Conservation (phyloP, 2,888 invertebrate genomes). For the Lepidocyrtoides sp. region DNA sequence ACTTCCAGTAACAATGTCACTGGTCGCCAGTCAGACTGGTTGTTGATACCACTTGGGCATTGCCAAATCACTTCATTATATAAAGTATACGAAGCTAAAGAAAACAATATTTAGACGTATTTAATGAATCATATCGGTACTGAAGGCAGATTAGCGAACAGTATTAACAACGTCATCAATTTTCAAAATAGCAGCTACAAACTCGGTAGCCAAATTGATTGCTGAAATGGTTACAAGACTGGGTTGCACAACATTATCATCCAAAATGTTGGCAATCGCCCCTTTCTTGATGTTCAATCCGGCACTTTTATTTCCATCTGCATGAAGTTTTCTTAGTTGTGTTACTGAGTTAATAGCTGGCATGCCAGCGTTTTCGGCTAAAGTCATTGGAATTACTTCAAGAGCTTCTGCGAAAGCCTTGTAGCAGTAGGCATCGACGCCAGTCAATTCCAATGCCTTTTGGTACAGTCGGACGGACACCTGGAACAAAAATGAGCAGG, state of each 20-base stretch:
- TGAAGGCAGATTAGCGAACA: slow-evolving; percentile 62
- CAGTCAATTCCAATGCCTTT: slow-evolving; percentile 93
- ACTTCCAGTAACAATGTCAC: background rate
- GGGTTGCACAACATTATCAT: slow-evolving; percentile 99
- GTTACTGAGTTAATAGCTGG: slow-evolving; percentile 98
- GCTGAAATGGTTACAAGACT: slow-evolving; percentile 97
- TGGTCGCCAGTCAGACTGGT: background rate
- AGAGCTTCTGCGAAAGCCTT: slow-evolving; percentile 98
- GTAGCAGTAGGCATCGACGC: slow-evolving; percentile 96
- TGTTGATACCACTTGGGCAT: too few species aligned
- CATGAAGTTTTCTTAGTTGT: slow-evolving; percentile 97
- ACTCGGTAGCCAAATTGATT: slow-evolving; percentile 97
- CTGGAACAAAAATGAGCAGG: slow-evolving; percentile 91
- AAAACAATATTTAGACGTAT: background rate
- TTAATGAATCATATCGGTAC: background rate
- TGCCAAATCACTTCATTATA: too few species aligned
- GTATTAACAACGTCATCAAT: slow-evolving; percentile 97
- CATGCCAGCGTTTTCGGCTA: slow-evolving; percentile 97
- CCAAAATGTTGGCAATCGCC: slow-evolving; percentile 97
- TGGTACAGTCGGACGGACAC: slow-evolving; percentile 95
- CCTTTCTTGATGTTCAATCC: slow-evolving; percentile 99
- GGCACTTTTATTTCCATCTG: slow-evolving; percentile 92
- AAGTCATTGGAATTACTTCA: slow-evolving; percentile 96
- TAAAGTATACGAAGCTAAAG: background rate
- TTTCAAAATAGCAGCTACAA: slow-evolving; percentile 98